Percentiles rank a stretch among this genome's conserved stretches.
Conservation (phyloP, 1,140 invertebrate genomes). For the Diplogasteroides magnus region DNA sequence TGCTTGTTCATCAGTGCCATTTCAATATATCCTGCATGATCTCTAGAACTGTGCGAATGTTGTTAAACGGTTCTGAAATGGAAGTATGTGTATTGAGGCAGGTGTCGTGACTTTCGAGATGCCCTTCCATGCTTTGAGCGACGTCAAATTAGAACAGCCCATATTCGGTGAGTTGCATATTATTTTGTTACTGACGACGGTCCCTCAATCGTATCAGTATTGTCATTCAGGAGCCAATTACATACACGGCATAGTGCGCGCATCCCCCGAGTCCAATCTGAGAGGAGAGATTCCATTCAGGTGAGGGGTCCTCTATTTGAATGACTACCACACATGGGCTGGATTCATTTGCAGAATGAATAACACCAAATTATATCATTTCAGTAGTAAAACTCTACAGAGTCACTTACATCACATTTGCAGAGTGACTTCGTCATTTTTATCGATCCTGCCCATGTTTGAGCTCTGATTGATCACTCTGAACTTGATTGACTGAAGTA, state of each 20-base stretch:
- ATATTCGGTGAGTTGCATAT: background rate
- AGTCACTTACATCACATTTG: too few relatives aligned
- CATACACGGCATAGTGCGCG: background rate
- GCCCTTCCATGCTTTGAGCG: background rate
- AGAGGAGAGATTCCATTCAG: background rate
- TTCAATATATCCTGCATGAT: too few relatives aligned
- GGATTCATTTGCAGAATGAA: too few relatives aligned
- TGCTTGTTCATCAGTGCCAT: too few relatives aligned
- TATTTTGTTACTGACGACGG: background rate
- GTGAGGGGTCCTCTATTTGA: too few relatives aligned
- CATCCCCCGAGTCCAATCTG: background rate
- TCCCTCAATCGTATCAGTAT: background rate
- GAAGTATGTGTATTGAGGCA: background rate
- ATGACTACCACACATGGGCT: too few relatives aligned
- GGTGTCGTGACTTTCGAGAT: background rate
- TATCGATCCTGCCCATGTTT: too few relatives aligned
- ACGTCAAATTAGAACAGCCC: background rate
- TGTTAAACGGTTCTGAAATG: background rate
- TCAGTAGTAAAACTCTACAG: too few relatives aligned
- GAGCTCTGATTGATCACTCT: too few relatives aligned
- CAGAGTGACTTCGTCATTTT: too few relatives aligned
- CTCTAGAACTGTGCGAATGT: background rate
- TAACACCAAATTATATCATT: too few relatives aligned
- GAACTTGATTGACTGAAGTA: too few relatives aligned
- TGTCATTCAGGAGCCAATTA: background rate